phyloP scores from a whole-genome alignment of 1,140 invertebrate species.

The Drosophila parabipectinata region DNA sequence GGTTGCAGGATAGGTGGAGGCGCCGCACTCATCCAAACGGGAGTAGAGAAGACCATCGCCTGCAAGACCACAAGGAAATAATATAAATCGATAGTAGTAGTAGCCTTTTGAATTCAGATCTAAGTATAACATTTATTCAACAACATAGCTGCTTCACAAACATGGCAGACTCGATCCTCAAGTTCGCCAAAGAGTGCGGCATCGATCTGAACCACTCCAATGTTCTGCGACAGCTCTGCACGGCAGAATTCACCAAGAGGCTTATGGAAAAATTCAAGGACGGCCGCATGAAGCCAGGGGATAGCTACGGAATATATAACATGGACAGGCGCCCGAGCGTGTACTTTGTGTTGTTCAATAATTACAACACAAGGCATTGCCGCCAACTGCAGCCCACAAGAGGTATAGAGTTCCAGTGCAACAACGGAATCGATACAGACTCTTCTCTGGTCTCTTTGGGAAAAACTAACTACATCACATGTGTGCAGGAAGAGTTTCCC shows the following conservation, averaged over 20 bases:
- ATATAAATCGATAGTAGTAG: not conserved
- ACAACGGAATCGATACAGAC: conserved; percentile 8
- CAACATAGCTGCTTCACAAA: not conserved
- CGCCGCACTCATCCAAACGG: conserved; percentile 85
- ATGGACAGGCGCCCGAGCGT: conserved; percentile 15
- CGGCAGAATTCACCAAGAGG: not conserved
- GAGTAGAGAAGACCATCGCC: conserved; percentile 85
- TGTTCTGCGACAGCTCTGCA: conserved; percentile 10
- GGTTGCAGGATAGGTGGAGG: conserved; percentile 85
- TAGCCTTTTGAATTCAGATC: not conserved
- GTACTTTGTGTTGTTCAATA: conserved; percentile 17
- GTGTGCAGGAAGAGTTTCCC: not conserved
- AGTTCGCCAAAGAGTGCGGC: conserved; percentile 10
- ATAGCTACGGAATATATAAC: conserved; percentile 10
- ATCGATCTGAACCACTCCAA: conserved; percentile 2
- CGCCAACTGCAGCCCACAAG: conserved; percentile 6
- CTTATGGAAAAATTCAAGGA: not conserved
- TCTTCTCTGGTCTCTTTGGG: conserved; percentile 6
- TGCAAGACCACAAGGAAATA: conserved; percentile 23
- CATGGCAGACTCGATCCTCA: conserved; percentile 12
- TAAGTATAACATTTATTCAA: not conserved
- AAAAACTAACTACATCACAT: conserved; percentile 2
- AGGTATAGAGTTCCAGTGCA: conserved; percentile 13
- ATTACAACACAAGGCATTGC: not conserved
- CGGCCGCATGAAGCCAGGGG: not conserved